Evolutionary conservation across 2,888 invertebrate genomes (phyloP), one percentile per base, ranked within the genome.

Genomic region (Dendrolimus pini): DNA sequence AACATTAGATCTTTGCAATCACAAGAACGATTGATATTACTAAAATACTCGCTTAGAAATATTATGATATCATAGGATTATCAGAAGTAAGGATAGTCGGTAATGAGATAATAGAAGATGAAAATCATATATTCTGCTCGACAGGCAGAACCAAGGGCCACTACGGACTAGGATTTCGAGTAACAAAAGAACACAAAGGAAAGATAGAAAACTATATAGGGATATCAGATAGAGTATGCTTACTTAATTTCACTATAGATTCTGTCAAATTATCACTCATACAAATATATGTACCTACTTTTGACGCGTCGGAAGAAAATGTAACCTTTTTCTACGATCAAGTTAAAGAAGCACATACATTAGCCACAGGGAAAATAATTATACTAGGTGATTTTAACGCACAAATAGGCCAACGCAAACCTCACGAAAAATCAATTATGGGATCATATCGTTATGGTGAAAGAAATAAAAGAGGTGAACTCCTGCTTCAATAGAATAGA

Each of bases 321-420:
- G 58, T 68, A 0, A 41, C 61, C 7, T 10, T 14, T 7, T 66
- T 68, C 41, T 71, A 71, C 53, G 10, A 58, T 9, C 55, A 55
- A 1, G 2, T 71, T 14, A 41, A 61, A 30, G 54, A 30, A 57
- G 65, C 67, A 7, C 57, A 57, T 7, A 52, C 9, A 1, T 7
- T 54, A n/a, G 53, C 61, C 7, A 42, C 52, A 7, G 53, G 61
- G 52, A 60, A 62, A 1, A 2, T 66, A 0, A 6, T 66, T 8
- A 41, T 66, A 0, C 65, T 69, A 3, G 65, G 67, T 1, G 66
- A 71, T 30, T 64, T 63, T 9, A 65, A 65, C 55, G 65, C 66
- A 1, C 61, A 66, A 62, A 59, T 68, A 41, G 67, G 65, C 0
- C 30, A 58, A 42, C 41, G 59, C 1, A 54, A 54, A 56, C 3